These are phyloP conservation scores for Elymnias hypermnestra DNA, from an alignment of 1,140 invertebrate species.

Conservation along the genomic window DNA sequence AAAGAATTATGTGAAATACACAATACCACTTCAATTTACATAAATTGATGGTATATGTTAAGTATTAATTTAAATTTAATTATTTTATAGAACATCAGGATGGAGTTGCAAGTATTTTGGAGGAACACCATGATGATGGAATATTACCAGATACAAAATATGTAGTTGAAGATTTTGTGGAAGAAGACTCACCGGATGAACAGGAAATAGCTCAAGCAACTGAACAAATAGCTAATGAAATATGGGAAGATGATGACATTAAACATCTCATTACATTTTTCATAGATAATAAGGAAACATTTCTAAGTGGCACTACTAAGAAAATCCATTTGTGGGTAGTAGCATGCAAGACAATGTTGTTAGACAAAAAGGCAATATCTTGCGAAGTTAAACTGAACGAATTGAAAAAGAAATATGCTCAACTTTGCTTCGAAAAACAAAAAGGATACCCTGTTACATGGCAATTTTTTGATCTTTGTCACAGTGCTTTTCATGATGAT, in stretches of 20 bases:
- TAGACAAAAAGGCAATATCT: slow-evolving; percentile 34
- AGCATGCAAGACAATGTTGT: slow-evolving; percentile 56
- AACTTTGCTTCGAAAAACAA: slow-evolving; percentile 32
- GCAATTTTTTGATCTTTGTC: slow-evolving; percentile 43
- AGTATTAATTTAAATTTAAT: no score
- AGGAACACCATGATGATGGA: slow-evolving; percentile 23
- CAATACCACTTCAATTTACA: no score
- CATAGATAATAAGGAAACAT: slow-evolving; percentile 57
- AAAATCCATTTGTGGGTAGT: slow-evolving; percentile 58
- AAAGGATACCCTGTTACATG: slow-evolving; percentile 31
- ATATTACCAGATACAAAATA: slow-evolving; percentile 29
- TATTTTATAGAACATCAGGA: slow-evolving; percentile 22
- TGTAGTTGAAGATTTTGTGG: slow-evolving; percentile 34
- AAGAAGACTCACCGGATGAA: slow-evolving; percentile 33
- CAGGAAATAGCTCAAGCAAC: slow-evolving; percentile 24
- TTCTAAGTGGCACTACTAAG: slow-evolving; percentile 39
- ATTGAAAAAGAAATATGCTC: slow-evolving; percentile 43
- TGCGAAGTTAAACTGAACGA: slow-evolving; percentile 49
- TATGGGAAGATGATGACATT: slow-evolving; percentile 53
- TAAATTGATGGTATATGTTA: no score
- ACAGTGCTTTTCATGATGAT: slow-evolving; percentile 53
- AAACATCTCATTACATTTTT: slow-evolving; percentile 53
- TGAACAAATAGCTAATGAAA: slow-evolving; percentile 27
- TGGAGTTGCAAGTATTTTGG: slow-evolving; percentile 8
- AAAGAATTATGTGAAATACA: no score